Conservation (phyloP, 2,888 invertebrate species). For the Tridacna crocea region DNA sequence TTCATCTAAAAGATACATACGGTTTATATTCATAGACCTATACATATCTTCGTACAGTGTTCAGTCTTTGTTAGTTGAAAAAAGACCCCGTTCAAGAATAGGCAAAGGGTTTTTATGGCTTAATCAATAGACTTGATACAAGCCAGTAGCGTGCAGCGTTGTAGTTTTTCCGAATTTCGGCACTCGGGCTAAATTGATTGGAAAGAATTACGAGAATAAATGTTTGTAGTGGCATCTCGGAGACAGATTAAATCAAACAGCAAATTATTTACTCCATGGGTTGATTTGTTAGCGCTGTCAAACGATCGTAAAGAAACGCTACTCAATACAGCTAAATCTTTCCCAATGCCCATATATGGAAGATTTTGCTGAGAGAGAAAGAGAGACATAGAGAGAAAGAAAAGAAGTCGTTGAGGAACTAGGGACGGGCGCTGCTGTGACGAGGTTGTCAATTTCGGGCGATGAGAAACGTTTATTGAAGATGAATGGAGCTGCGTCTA, state of each 20-base stretch:
- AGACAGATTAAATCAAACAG: slow-evolving; percentile 54
- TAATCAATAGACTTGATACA: slow-evolving; percentile 31
- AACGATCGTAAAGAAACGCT: slow-evolving; percentile 1
- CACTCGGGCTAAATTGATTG: slow-evolving; percentile 57
- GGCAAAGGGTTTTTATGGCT: slow-evolving; percentile 10
- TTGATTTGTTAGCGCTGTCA: slow-evolving; percentile 44
- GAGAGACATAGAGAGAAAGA: not conserved
- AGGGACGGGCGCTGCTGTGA: not conserved
- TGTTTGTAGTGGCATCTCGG: slow-evolving; percentile 47
- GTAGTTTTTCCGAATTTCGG: slow-evolving; percentile 34
- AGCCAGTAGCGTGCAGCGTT: slow-evolving; percentile 30
- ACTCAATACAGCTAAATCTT: not conserved
- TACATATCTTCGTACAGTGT: no score
- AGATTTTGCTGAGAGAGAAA: not conserved
- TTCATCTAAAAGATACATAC: no score
- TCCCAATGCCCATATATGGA: not conserved
- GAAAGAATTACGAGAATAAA: slow-evolving; percentile 58
- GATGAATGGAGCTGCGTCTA: not conserved
- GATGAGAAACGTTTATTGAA: not conserved
- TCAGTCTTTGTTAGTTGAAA: no score
- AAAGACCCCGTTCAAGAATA: no score
- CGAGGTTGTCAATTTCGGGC: not conserved
- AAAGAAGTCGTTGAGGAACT: not conserved
- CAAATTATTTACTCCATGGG: slow-evolving; percentile 43
- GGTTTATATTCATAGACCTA: no score